Evolutionary conservation across 2,113 vertebrate species (phyloP), one percentile per base, ranked within the genome.

Genomic region (Hyaena hyaena): DNA sequence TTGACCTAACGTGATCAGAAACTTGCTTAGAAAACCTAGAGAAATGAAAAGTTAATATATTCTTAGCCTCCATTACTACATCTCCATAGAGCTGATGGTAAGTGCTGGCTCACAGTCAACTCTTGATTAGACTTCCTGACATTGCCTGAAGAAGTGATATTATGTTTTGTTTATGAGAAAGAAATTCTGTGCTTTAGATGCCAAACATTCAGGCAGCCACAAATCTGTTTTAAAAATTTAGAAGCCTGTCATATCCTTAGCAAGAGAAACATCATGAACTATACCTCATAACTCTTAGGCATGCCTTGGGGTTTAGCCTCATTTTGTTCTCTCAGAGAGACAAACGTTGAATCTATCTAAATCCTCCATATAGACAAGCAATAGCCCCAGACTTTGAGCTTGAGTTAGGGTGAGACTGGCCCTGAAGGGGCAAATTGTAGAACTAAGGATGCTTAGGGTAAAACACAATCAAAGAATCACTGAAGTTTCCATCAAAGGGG

Each of bases 91-190:
- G 71, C 39, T 92, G 90, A 95, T 93, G 80, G 93, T 77, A 95
- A 96, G 19, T 39, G 15, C 69, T 96, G 96, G 83, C 92, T 97
- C 68, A 66, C 50, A 81, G 74, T 93, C 94, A 95, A 76, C 31
- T 84, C 12, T 96, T 97, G 92, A 97, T 97, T 96, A 97, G 87
- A 92, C 94, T 96, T 97, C 94, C 94, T 97, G 87, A 97, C 92
- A 96, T 96, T 95, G 93, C 92, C 80, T 95, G 74, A 92, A 95
- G 95, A 97, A 93, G 83, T 88, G 58, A 97, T 95, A 93, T 71
- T 89, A 80, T 86, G 48, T 81, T 97, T 81, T 97, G 96, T 96
- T 98, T 97, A 90, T 92, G 92, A 96, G 71, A 95, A 95, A 87
- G 31, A 96, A 95, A 96, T 50, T 16, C 11, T 90, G 83, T 55